Percentiles rank a stretch among this genome's conserved stretches.
phyloP scores from a whole-genome alignment of 1,140 invertebrate species.

The Drosophila repleta region DNA sequence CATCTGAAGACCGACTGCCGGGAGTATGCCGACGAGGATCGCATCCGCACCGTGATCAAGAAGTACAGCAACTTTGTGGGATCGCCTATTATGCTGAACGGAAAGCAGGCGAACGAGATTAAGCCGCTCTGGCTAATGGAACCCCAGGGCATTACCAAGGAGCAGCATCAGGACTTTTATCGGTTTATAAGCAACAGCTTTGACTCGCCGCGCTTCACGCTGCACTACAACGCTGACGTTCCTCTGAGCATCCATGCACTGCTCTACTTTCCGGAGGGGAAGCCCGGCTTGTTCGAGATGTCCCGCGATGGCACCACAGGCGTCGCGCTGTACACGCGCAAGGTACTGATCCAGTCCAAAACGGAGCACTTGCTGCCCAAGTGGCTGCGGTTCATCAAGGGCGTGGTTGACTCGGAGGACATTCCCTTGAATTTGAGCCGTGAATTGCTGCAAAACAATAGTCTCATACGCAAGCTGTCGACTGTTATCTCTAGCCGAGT shows the following conservation, averaged over 20 bases:
- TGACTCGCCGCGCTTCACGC: slow-evolving; percentile 92
- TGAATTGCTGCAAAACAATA: slow-evolving; percentile 97
- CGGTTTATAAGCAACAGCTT: slow-evolving; percentile 93
- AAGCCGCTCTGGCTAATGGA: slow-evolving; percentile 97
- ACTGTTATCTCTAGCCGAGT: slow-evolving; percentile 93
- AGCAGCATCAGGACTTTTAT: slow-evolving; percentile 96
- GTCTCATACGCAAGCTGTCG: slow-evolving; percentile 93
- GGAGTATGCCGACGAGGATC: slow-evolving; percentile 95
- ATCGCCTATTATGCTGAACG: slow-evolving; percentile 96
- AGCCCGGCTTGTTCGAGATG: slow-evolving; percentile 95
- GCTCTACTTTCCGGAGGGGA: slow-evolving; percentile 96
- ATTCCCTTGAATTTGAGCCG: slow-evolving; percentile 98
- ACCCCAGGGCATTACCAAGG: slow-evolving; percentile 92
- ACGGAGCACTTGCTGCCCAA: slow-evolving; percentile 96
- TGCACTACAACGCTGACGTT: slow-evolving; percentile 95
- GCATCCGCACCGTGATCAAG: slow-evolving; percentile 93
- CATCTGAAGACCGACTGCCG: slow-evolving; percentile 94
- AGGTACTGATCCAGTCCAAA: slow-evolving; percentile 95
- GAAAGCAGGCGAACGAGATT: slow-evolving; percentile 92
- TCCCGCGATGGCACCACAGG: slow-evolving; percentile 92
- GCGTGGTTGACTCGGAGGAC: slow-evolving; percentile 98
- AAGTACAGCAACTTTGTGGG: slow-evolving; percentile 99
- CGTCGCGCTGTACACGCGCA: slow-evolving; percentile 95
- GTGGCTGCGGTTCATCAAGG: slow-evolving; percentile 97
- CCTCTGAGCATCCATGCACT: slow-evolving; percentile 95